A percentile compares a stretch with the other conserved stretches of the same genome.
These are phyloP conservation scores for Julus scandinavius DNA, from an alignment of 2,888 invertebrate genomes.

Conservation along the genomic window DNA sequence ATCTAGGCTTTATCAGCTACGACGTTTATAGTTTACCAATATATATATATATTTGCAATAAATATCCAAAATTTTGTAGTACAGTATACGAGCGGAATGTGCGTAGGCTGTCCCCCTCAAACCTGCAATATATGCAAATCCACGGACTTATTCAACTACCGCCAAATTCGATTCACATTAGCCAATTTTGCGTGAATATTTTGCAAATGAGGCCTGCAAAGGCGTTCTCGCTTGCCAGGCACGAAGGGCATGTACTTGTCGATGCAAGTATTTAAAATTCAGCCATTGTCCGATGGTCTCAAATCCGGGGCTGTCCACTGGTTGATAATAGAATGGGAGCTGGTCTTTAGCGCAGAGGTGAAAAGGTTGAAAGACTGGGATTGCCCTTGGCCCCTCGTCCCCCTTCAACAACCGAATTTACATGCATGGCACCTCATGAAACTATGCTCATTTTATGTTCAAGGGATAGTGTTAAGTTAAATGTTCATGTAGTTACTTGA, in stretches of 20 bases:
- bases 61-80: no score
- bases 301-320: constrained; percentile 25
- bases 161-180: constrained; percentile 29
- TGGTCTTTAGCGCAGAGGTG: constrained; percentile 17
- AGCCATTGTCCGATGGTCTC: constrained; percentile 15
- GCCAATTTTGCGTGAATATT: constrained; percentile 28
- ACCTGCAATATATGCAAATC: constrained; percentile 1
- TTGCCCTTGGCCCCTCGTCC: neutral
- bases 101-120: neutral
- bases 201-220: neutral
- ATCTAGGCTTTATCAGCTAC: no score
- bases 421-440: no score
- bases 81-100: neutral
- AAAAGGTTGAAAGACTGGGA: constrained; percentile 19
- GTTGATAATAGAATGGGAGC: neutral
- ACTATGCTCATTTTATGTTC: no score
- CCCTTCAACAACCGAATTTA: neutral
- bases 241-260: neutral
- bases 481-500: no score
- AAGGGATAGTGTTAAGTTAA: no score
- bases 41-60: no score
- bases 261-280: neutral
- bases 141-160: constrained; percentile 17
- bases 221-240: constrained; percentile 7
- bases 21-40: no score